A percentile compares a stretch with the other conserved stretches of the same genome.
Evolutionary conservation across 2,113 vertebrate species (phyloP).

Genomic region (Carollia perspicillata): DNA sequence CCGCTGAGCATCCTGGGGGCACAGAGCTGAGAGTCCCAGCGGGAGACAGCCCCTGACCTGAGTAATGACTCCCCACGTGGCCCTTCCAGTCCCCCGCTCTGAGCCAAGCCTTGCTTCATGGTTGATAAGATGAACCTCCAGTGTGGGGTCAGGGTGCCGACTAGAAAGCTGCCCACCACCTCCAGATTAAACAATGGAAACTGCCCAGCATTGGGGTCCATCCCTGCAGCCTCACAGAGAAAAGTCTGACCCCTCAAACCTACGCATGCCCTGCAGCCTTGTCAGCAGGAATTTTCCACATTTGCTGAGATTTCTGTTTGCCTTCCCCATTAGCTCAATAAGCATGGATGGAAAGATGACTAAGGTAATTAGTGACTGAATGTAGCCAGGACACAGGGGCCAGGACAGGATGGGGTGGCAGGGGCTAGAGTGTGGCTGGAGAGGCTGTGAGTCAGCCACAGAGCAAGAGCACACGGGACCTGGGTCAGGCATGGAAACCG

Average conservation of each 20-base stretch:
- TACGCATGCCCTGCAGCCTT: not conserved
- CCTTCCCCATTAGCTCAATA: slow-evolving; percentile 62
- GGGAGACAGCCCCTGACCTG: not conserved
- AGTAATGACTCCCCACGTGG: not conserved
- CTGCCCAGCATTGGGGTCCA: not conserved
- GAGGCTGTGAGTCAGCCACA: slow-evolving; percentile 36
- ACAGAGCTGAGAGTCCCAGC: not conserved
- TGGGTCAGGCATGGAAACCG: not conserved
- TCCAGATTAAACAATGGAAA: not conserved
- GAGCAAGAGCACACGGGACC: not conserved
- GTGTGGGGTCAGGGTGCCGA: not conserved
- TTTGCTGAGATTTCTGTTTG: slow-evolving; percentile 71
- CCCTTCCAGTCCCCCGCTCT: not conserved
- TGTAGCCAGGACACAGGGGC: not conserved
- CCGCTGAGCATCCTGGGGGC: slow-evolving; percentile 9
- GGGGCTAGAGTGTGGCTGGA: not conserved
- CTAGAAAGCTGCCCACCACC: not conserved
- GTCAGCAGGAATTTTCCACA: slow-evolving; percentile 68
- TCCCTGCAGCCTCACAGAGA: not conserved
- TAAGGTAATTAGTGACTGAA: slow-evolving; percentile 64
- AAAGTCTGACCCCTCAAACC: not conserved
- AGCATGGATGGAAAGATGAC: slow-evolving; percentile 63
- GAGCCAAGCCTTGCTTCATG: not conserved
- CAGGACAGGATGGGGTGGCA: not conserved
- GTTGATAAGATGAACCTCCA: not conserved